Percentiles rank a stretch among this genome's conserved stretches.
Evolutionary conservation across 2,888 invertebrate genomes (phyloP).

Genomic region (Chaetogeoica ovagalla): DNA sequence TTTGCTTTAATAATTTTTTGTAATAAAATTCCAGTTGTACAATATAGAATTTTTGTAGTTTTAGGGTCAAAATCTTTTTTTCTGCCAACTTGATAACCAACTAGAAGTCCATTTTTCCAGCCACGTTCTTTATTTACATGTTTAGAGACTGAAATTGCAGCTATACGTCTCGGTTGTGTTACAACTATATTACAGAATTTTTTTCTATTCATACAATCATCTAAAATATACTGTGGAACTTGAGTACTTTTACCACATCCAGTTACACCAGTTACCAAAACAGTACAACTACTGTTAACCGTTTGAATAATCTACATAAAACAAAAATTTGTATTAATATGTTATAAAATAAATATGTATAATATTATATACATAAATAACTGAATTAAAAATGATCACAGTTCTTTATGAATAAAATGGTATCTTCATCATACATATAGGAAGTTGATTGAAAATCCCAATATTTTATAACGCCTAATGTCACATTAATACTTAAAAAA

Average conservation of each 20-base stretch:
- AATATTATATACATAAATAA: neutral
- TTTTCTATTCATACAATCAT: slow-evolving; percentile 68
- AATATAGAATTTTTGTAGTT: slow-evolving; percentile 68
- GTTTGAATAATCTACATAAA: slow-evolving; percentile 68
- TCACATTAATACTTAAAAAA: too few species aligned
- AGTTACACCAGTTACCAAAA: slow-evolving; percentile 87
- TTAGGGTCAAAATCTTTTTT: slow-evolving; percentile 46
- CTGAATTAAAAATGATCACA: too few species aligned
- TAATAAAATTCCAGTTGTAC: slow-evolving; percentile 86
- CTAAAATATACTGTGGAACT: slow-evolving; percentile 91
- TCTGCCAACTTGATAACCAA: slow-evolving; percentile 80
- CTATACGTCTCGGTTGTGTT: slow-evolving; percentile 91
- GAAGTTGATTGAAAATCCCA: too few species aligned
- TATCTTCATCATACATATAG: too few species aligned
- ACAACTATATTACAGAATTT: slow-evolving; percentile 83
- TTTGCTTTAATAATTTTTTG: slow-evolving; percentile 74
- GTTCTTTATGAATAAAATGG: too few species aligned
- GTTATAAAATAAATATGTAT: neutral
- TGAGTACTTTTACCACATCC: slow-evolving; percentile 95
- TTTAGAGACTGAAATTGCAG: slow-evolving; percentile 85
- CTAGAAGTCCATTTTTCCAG: slow-evolving; percentile 79
- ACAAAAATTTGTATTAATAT: neutral
- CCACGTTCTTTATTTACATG: slow-evolving; percentile 81
- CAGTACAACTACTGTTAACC: slow-evolving; percentile 72
- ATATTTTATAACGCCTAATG: too few species aligned